These are phyloP conservation scores for Bombus sylvicola DNA, from an alignment of 1,140 invertebrate genomes.

Conservation along the genomic window DNA sequence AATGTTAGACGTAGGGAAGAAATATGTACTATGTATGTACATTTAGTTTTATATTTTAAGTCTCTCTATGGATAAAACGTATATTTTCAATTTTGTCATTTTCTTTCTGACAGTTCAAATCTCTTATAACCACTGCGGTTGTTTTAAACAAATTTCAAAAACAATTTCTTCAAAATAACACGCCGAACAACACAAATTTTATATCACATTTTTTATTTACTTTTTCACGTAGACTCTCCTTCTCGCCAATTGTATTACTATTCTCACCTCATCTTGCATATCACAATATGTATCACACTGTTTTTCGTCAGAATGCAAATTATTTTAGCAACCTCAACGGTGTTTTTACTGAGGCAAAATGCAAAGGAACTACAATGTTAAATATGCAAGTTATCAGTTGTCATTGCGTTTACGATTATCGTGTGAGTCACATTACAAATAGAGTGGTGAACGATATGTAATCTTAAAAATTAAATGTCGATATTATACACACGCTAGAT, in stretches of 20 bases:
- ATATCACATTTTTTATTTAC: not conserved
- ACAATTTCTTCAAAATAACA: not conserved
- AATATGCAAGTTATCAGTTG: not conserved
- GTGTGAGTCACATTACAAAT: not conserved
- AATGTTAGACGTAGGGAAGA: not conserved
- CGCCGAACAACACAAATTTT: not conserved
- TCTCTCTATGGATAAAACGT: not conserved
- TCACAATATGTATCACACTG: not conserved
- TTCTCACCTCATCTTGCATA: not conserved
- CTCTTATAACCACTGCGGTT: too few relatives aligned
- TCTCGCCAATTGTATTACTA: not conserved
- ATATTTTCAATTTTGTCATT: not conserved
- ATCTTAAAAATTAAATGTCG: not conserved
- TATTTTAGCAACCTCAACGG: not conserved
- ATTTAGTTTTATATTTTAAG: not conserved
- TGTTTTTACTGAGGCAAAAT: not conserved
- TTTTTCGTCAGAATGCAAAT: not conserved
- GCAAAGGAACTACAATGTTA: not conserved
- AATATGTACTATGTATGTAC: not conserved
- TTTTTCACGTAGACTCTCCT: not conserved
- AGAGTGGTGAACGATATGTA: not conserved
- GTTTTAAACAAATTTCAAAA: too few relatives aligned
- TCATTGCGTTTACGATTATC: not conserved
- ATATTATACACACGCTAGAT: too few relatives aligned
- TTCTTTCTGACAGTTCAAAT: not conserved